Evolutionary conservation across 2,888 invertebrate genomes (phyloP).

Genomic region (Baccha elongata): DNA sequence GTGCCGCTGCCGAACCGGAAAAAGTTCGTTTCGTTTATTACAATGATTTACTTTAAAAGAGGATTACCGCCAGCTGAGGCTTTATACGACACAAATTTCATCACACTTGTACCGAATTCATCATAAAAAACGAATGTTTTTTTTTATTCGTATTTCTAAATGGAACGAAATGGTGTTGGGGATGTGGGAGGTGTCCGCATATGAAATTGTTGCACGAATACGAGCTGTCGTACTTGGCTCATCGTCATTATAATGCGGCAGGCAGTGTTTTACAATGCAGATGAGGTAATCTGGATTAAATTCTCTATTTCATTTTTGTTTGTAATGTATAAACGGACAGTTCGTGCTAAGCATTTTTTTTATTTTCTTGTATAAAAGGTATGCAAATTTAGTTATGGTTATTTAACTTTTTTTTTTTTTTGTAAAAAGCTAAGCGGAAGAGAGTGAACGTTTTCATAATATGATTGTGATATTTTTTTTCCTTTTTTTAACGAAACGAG

Average conservation of each 20-base stretch:
- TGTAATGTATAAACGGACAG: too few relatives aligned
- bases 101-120: slow-evolving; percentile 43
- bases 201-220: slow-evolving; percentile 56
- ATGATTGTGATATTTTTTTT: too few relatives aligned
- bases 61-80: slow-evolving; percentile 39
- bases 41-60: slow-evolving; percentile 51
- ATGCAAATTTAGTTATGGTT: slow-evolving; percentile 56
- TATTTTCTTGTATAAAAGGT: slow-evolving; percentile 14
- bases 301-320: slow-evolving; percentile 20
- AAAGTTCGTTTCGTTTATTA: too few relatives aligned
- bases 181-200: slow-evolving; percentile 63
- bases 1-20: too few relatives aligned
- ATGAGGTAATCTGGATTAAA: slow-evolving; percentile 66
- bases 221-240: slow-evolving; percentile 18
- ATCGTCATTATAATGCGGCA: slow-evolving; percentile 51
- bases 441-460: not conserved
- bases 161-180: too few relatives aligned
- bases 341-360: slow-evolving; percentile 29
- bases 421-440: slow-evolving; percentile 10
- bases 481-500: too few relatives aligned
- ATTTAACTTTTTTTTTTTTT: slow-evolving; percentile 1
- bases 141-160: too few relatives aligned
- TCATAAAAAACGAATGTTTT: slow-evolving; percentile 20
- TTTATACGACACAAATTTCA: slow-evolving; percentile 54
- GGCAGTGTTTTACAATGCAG: slow-evolving; percentile 67